Evolutionary conservation across 1,140 invertebrate species (phyloP).

Genomic region (Pseudomyrmex dendroicus): DNA sequence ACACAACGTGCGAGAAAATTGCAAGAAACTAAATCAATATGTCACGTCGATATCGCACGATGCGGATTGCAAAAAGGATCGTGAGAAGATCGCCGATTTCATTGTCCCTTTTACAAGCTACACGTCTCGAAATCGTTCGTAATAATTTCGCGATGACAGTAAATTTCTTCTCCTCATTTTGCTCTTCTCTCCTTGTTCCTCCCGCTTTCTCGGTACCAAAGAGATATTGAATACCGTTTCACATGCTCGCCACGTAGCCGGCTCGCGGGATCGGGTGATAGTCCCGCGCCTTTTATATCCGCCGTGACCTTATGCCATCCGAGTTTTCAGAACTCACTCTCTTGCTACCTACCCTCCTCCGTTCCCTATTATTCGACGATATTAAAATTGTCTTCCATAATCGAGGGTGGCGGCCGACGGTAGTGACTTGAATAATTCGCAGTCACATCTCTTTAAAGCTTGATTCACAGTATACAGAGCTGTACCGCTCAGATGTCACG

Average conservation of each 20-base stretch:
- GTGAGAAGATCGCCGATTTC: not conserved
- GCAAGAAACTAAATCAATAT: too few species aligned
- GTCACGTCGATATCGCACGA: slow-evolving; percentile 29
- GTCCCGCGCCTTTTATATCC: slow-evolving; percentile 32
- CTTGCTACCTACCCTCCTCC: slow-evolving; percentile 5
- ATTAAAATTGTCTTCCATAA: slow-evolving; percentile 82
- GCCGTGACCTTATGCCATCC: slow-evolving; percentile 75
- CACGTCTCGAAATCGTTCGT: slow-evolving; percentile 76
- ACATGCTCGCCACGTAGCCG: slow-evolving; percentile 82
- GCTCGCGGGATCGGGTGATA: slow-evolving; percentile 63
- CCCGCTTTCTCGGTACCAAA: slow-evolving; percentile 62
- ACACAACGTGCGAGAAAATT: too few species aligned
- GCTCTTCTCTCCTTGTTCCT: slow-evolving; percentile 35
- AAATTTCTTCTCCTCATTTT: slow-evolving; percentile 64
- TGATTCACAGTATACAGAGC: slow-evolving; percentile 1
- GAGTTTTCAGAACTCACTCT: slow-evolving; percentile 58
- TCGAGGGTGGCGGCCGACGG: slow-evolving; percentile 49
- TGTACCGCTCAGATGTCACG: not conserved
- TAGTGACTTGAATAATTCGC: slow-evolving; percentile 67
- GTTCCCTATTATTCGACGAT: slow-evolving; percentile 78
- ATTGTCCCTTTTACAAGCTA: slow-evolving; percentile 71
- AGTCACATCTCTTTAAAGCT: slow-evolving; percentile 27
- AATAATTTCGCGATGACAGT: slow-evolving; percentile 82
- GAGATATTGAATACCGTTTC: slow-evolving; percentile 83
- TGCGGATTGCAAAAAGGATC: slow-evolving; percentile 18